These are phyloP conservation scores for Nycteola revayana DNA, from an alignment of 2,888 invertebrate species.

Conservation along the genomic window DNA sequence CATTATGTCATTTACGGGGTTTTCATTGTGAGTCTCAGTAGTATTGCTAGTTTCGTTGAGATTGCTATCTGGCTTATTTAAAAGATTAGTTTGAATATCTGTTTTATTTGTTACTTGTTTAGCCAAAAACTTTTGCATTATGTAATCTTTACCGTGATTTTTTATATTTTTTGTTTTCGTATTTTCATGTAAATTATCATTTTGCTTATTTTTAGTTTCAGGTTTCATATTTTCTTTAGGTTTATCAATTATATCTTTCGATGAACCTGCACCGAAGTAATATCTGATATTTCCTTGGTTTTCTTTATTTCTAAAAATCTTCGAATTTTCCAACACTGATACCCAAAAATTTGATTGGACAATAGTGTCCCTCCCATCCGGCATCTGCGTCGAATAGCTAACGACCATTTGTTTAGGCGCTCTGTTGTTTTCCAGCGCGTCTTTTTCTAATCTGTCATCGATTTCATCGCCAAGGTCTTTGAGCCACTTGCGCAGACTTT, in stretches of 20 bases:
- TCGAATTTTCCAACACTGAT: constrained; percentile 92
- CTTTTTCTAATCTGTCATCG: constrained; percentile 90
- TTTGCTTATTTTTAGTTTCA: too few relatives aligned
- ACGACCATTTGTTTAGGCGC: constrained; percentile 90
- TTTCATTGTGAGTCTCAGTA: too few relatives aligned
- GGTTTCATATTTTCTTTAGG: too few relatives aligned
- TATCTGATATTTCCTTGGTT: constrained; percentile 78
- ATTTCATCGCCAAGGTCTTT: constrained; percentile 91
- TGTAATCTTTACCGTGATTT: constrained; percentile 50
- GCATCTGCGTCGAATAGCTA: constrained; percentile 83
- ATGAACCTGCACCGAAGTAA: constrained; percentile 77
- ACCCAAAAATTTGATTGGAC: constrained; percentile 86
- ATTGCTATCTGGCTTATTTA: too few relatives aligned
- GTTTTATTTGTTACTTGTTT: constrained; percentile 27
- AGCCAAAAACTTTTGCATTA: constrained; percentile 53
- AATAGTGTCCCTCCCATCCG: constrained; percentile 78
- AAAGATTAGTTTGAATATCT: neutral
- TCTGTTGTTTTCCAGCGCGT: constrained; percentile 90
- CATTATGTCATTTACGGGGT: too few relatives aligned
- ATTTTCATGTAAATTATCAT: too few relatives aligned
- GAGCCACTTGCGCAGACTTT: constrained; percentile 90
- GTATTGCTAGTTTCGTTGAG: too few relatives aligned
- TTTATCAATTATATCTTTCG: constrained; percentile 39
- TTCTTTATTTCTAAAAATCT: constrained; percentile 76
- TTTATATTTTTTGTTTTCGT: constrained; percentile 14